Evolutionary conservation across 2,113 vertebrate species (phyloP).

Genomic region (Dipodomys merriami): DNA sequence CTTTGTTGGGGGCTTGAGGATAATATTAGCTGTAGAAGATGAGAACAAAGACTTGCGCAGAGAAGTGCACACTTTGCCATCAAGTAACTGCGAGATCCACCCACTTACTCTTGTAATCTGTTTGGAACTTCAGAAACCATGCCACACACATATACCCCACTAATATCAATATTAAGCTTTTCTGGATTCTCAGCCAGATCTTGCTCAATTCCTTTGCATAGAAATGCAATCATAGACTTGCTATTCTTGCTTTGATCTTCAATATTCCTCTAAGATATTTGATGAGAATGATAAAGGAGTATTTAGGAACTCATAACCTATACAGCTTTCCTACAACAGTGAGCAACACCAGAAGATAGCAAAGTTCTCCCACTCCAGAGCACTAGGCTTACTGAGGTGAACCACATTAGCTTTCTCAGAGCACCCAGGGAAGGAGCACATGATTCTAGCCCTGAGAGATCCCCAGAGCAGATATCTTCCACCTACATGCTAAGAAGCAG

Average conservation of each 20-base stretch:
- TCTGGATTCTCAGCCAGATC: not conserved
- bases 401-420: not conserved
- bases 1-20: not conserved
- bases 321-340: not conserved
- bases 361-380: not conserved
- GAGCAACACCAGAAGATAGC: not conserved
- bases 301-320: not conserved
- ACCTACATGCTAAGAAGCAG: not conserved
- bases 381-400: not conserved
- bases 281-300: not conserved
- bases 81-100: not conserved
- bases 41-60: not conserved
- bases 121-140: not conserved
- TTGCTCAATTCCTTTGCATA: not conserved
- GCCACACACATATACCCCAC: no score
- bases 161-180: not conserved
- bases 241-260: constrained; percentile 21
- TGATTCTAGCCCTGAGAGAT: not conserved
- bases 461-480: not conserved
- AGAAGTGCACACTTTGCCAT: not conserved
- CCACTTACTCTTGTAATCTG: not conserved
- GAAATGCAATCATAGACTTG: not conserved
- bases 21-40: not conserved
- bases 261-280: not conserved
- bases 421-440: not conserved